Evolutionary conservation across 35 echinoderm and acorn worm genomes (phyloP).

Genomic region (Lytechinus variegatus): DNA sequence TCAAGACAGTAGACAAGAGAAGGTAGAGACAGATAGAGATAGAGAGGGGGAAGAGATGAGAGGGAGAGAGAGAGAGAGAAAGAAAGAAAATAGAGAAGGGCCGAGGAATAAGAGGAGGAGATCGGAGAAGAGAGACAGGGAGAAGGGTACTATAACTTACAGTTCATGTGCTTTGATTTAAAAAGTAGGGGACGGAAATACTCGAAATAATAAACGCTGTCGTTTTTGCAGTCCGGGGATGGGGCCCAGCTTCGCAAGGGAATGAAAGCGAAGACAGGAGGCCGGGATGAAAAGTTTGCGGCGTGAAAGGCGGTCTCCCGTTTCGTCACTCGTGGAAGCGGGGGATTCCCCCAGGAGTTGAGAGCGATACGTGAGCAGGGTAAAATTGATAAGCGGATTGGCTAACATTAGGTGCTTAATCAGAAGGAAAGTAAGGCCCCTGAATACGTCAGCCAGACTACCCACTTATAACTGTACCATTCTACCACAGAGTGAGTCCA

Average conservation of each 20-base stretch:
- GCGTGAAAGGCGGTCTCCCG: neutral
- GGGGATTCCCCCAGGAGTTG: neutral
- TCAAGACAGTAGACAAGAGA: too few species aligned
- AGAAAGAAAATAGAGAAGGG: too few species aligned
- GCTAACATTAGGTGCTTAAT: neutral
- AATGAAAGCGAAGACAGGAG: neutral
- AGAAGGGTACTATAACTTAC: too few species aligned
- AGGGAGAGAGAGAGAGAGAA: too few species aligned
- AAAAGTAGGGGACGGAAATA: neutral
- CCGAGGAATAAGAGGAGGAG: too few species aligned
- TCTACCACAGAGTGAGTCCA: too few species aligned
- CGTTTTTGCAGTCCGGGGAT: neutral
- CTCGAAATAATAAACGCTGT: neutral
- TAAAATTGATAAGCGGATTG: neutral
- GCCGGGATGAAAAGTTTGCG: neutral
- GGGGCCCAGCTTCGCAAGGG: neutral
- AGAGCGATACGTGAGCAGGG: neutral
- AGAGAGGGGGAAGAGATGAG: too few species aligned
- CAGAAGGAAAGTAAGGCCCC: neutral
- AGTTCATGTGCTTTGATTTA: neutral
- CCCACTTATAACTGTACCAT: neutral
- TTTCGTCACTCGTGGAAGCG: neutral
- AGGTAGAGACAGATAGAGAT: too few species aligned
- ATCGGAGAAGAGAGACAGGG: too few species aligned
- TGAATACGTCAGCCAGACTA: neutral